Conservation (phyloP, 1,140 invertebrate genomes). For the Bursaphelenchus mucronatus region DNA sequence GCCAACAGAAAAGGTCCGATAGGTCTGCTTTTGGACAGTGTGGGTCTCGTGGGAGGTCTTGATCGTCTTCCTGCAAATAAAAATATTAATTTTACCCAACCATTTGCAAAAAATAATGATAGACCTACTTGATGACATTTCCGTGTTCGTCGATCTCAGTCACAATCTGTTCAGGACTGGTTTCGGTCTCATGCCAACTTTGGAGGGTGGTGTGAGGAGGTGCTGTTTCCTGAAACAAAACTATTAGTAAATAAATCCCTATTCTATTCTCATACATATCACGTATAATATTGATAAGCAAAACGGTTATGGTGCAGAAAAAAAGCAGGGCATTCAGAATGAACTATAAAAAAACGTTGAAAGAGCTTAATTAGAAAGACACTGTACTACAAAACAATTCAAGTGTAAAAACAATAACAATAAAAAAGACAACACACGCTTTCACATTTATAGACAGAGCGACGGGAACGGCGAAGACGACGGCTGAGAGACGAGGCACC, state of each 20-base stretch:
- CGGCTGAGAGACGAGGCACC: too few species aligned
- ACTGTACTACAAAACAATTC: background rate
- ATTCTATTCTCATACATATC: background rate
- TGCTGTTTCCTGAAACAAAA: slow-evolving; percentile 48
- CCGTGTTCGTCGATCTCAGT: slow-evolving; percentile 55
- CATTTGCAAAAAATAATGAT: background rate
- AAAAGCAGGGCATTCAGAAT: background rate
- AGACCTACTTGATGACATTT: slow-evolving; percentile 50
- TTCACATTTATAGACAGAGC: slow-evolving; percentile 2
- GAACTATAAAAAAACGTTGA: background rate
- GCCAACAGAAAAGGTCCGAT: slow-evolving; percentile 54
- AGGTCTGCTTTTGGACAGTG: slow-evolving; percentile 58
- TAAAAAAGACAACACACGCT: slow-evolving; percentile 11
- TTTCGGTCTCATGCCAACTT: slow-evolving; percentile 54
- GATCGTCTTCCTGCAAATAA: slow-evolving; percentile 43
- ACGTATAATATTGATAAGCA: background rate
- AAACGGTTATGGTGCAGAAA: slow-evolving; percentile 2
- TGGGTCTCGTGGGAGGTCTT: slow-evolving; percentile 60
- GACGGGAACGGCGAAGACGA: too few species aligned
- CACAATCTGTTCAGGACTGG: slow-evolving; percentile 48
- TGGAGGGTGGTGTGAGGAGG: slow-evolving; percentile 55
- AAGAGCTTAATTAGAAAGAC: background rate
- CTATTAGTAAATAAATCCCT: background rate
- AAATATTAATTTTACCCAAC: slow-evolving; percentile 21
- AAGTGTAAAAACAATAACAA: background rate